A percentile compares a stretch with the other conserved stretches of the same genome.
Evolutionary conservation across 2,888 invertebrate genomes (phyloP).

Genomic region (Drosophila borborema): DNA sequence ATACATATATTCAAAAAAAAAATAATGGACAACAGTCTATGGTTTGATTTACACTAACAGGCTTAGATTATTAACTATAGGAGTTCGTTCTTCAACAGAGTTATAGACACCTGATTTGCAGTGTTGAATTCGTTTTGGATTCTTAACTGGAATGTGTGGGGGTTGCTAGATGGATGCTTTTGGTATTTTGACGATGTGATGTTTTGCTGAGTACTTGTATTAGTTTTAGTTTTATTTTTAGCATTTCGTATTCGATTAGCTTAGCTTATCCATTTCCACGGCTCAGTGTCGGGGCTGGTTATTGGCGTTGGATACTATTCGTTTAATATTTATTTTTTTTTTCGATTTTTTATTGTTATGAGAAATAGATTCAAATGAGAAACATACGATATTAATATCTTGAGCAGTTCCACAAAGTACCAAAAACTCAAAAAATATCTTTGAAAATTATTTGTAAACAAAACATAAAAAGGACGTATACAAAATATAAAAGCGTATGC

Average conservation of each 20-base stretch:
- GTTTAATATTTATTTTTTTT: constrained; percentile 8
- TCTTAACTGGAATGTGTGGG: constrained; percentile 31
- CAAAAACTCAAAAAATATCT: constrained; percentile 10
- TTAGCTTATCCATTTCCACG: constrained; percentile 93
- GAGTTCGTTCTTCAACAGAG: constrained; percentile 6
- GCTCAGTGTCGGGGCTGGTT: constrained; percentile 95
- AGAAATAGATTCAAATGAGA: constrained; percentile 65
- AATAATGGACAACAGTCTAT: constrained; percentile 18
- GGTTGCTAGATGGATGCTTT: constrained; percentile 10
- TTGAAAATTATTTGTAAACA: not conserved
- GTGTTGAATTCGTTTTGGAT: constrained; percentile 33
- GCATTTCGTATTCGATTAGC: constrained; percentile 69
- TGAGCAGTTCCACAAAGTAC: constrained; percentile 31
- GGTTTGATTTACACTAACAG: constrained; percentile 5
- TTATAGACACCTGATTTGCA: constrained; percentile 44
- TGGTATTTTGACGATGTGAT: constrained; percentile 26
- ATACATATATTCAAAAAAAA: not conserved
- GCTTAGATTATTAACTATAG: constrained; percentile 19
- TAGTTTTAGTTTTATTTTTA: constrained; percentile 86
- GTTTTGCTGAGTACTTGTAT: constrained; percentile 34
- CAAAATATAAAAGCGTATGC: constrained; percentile 30
- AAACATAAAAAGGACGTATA: constrained; percentile 2
- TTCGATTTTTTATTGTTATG: constrained; percentile 27
- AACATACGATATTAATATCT: constrained; percentile 49
- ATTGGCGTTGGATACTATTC: constrained; percentile 93